Percentiles rank a stretch among this genome's conserved stretches.
These are phyloP conservation scores for Epistrophe grossulariae DNA, from an alignment of 2,888 invertebrate genomes.

Conservation along the genomic window DNA sequence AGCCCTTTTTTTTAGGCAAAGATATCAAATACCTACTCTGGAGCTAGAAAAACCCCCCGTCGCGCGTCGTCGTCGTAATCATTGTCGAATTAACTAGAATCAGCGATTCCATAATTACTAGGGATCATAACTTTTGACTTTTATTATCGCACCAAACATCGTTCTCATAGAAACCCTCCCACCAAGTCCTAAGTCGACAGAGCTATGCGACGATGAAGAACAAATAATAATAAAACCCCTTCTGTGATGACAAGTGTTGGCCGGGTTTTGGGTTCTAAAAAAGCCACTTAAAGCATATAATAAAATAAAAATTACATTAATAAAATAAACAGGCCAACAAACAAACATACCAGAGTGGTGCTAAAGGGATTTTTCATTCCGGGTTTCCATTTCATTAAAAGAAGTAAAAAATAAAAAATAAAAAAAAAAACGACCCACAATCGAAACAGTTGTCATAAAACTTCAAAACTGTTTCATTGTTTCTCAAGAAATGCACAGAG, in stretches of 20 bases:
- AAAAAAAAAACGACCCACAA: conserved; percentile 30
- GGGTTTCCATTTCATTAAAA: conserved; percentile 4
- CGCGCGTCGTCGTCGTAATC: neutral
- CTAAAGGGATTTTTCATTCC: conserved; percentile 11
- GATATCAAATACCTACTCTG: neutral
- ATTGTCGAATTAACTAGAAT: conserved; percentile 66
- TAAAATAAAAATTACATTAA: conserved; percentile 72
- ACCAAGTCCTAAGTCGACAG: neutral
- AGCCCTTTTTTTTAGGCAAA: conserved; percentile 27
- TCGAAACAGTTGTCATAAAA: conserved; percentile 68
- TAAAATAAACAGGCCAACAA: conserved; percentile 62
- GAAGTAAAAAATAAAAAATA: conserved; percentile 25
- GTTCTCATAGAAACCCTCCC: conserved; percentile 33
- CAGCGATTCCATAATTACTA: conserved; percentile 71
- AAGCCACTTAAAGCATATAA: conserved; percentile 65
- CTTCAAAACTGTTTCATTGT: conserved; percentile 67
- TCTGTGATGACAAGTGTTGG: conserved; percentile 42
- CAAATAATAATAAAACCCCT: conserved; percentile 32
- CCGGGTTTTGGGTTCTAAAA: conserved; percentile 23
- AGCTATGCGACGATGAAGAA: neutral
- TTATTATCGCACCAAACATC: conserved; percentile 54
- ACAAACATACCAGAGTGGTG: conserved; percentile 52
- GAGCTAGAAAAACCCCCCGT: conserved; percentile 33
- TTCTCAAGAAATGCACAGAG: conserved; percentile 52
- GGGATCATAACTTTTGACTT: conserved; percentile 70